Evolutionary conservation across 2,888 invertebrate species (phyloP).

Genomic region (Phanerotoma sp.): DNA sequence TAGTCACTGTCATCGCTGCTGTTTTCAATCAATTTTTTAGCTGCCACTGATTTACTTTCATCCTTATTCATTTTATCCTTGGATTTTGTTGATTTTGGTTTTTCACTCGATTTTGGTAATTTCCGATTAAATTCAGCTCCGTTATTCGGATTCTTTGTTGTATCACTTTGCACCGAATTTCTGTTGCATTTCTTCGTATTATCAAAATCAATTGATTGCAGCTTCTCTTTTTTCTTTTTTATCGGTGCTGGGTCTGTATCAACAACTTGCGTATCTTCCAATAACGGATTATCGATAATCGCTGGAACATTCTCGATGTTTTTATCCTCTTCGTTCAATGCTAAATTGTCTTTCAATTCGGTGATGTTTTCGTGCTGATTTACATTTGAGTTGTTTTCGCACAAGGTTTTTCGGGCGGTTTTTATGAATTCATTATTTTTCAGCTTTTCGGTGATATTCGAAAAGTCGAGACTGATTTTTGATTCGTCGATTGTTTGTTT

Average conservation of each 20-base stretch:
- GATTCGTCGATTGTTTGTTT: background rate
- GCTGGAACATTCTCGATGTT: background rate
- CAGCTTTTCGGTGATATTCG: constrained; percentile 34
- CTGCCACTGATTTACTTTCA: background rate
- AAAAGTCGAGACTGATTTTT: constrained; percentile 28
- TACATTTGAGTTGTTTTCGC: background rate
- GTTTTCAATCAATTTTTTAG: constrained; percentile 17
- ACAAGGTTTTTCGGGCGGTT: too few relatives aligned
- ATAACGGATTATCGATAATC: background rate
- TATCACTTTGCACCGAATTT: background rate
- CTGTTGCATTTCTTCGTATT: background rate
- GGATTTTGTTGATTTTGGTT: constrained; percentile 2
- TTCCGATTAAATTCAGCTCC: background rate
- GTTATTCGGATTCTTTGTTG: background rate
- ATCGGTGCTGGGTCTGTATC: background rate
- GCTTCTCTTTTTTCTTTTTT: constrained; percentile 1
- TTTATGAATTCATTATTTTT: constrained; percentile 27
- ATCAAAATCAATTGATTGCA: background rate
- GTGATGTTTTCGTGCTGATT: too few relatives aligned
- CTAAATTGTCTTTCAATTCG: background rate
- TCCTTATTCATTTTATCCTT: constrained; percentile 7
- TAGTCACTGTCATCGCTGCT: constrained; percentile 42
- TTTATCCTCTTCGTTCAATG: background rate
- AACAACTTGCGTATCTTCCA: background rate
- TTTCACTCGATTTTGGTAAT: constrained; percentile 1